Evolutionary conservation across 1,140 invertebrate species (phyloP).

Genomic region (Oryctes rhinoceros): DNA sequence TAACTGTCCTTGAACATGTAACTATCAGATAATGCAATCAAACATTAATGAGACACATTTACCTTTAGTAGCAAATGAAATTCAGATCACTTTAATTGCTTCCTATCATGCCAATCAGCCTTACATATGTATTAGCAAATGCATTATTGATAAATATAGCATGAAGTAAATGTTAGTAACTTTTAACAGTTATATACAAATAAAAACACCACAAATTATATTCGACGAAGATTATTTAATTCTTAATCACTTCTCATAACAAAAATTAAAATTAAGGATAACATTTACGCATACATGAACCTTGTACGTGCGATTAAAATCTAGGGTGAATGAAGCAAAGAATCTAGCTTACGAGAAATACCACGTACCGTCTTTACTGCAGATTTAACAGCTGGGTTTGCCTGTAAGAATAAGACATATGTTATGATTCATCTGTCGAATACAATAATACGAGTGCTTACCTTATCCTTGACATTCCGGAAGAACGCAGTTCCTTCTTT

Average conservation of each 20-base stretch:
- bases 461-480: constrained; percentile 79
- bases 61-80: no score
- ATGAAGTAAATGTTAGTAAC: background rate
- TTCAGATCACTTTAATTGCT: no score
- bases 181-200: constrained; percentile 30
- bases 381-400: constrained; percentile 83
- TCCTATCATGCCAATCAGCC: no score
- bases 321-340: constrained; percentile 30
- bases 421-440: constrained; percentile 32
- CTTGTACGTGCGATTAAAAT: background rate
- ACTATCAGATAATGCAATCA: no score
- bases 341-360: constrained; percentile 45
- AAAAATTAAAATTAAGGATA: background rate
- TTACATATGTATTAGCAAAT: background rate
- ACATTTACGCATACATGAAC: background rate
- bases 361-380: constrained; percentile 81
- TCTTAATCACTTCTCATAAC: background rate
- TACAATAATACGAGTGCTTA: constrained; percentile 53
- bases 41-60: no score
- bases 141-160: background rate
- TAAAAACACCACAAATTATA: constrained; percentile 33
- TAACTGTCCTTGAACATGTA: no score
- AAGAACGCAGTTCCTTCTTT: constrained; percentile 71
- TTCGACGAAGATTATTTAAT: constrained; percentile 23
- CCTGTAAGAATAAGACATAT: constrained; percentile 66